Percentiles rank a stretch among this genome's conserved stretches.
These are phyloP conservation scores for Rhyacichthys aspro DNA, from an alignment of 2,797 vertebrate species.

Conservation along the genomic window DNA sequence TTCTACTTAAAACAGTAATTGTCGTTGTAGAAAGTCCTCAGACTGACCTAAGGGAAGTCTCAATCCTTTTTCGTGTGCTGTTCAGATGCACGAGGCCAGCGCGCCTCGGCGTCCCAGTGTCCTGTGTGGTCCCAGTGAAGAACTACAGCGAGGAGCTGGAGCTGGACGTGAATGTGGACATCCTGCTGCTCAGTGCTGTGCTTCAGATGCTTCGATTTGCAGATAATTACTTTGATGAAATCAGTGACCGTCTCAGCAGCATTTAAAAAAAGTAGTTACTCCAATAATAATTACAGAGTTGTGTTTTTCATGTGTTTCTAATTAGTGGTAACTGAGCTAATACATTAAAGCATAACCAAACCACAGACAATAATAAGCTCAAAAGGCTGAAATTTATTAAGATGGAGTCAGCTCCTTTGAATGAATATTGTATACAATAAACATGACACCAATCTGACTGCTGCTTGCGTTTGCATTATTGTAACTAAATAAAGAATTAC, in stretches of 20 bases:
- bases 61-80: slow-evolving; percentile 1
- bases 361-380: slow-evolving; percentile 6
- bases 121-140: slow-evolving; percentile 73
- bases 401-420: no score
- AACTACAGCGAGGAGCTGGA: slow-evolving; percentile 72
- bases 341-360: slow-evolving; percentile 37
- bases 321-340: no score
- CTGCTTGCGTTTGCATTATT: slow-evolving; percentile 40
- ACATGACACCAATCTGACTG: slow-evolving; percentile 72
- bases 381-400: slow-evolving; percentile 72
- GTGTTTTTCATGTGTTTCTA: no score
- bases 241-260: slow-evolving; percentile 2
- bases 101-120: slow-evolving; percentile 65
- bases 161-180: slow-evolving; percentile 64
- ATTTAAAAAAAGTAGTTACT: no score
- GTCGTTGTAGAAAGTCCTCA: no score
- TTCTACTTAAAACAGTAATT: no score
- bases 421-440: slow-evolving; percentile 50
- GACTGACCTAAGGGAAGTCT: no score
- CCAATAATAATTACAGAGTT: no score
- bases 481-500: slow-evolving; percentile 34
- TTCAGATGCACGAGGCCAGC: slow-evolving; percentile 65
- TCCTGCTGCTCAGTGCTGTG: slow-evolving; percentile 63
- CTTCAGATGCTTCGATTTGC: slow-evolving; percentile 66
- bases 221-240: slow-evolving; percentile 68